Conservation (phyloP, 2,888 invertebrate species). For the Drosophila imparisetae region DNA sequence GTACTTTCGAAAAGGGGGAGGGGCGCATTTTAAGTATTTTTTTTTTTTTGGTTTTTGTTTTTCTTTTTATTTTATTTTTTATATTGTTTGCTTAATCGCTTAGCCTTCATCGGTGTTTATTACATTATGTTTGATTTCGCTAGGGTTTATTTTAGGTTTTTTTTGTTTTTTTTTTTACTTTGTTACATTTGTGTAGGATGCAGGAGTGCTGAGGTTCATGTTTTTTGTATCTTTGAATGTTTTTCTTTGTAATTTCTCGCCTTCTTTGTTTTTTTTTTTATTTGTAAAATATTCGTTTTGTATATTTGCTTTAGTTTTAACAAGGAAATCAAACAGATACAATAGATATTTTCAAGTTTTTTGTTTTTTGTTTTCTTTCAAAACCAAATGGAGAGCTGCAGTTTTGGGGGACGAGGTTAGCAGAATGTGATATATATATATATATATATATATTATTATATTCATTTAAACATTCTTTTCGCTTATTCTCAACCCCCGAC, state of each 20-base stretch:
- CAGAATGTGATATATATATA: conserved; percentile 8
- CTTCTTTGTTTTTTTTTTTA: conserved; percentile 40
- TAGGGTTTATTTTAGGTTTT: conserved; percentile 66
- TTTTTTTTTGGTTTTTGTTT: conserved; percentile 53
- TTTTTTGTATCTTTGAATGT: conserved; percentile 82
- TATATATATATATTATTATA: conserved; percentile 2
- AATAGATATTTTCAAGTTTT: conserved; percentile 60
- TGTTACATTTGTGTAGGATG: conserved; percentile 81
- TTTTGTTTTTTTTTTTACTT: conserved; percentile 58
- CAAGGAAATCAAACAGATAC: conserved; percentile 75
- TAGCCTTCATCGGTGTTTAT: conserved; percentile 51
- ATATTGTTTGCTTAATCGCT: conserved; percentile 44
- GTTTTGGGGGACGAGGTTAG: conserved; percentile 6
- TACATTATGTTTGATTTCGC: conserved; percentile 70
- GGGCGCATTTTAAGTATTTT: conserved; percentile 79
- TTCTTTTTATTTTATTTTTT: conserved; percentile 41
- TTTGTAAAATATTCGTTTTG: conserved; percentile 65
- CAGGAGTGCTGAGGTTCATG: conserved; percentile 83
- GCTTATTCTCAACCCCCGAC: conserved; percentile 21
- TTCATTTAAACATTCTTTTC: conserved; percentile 6
- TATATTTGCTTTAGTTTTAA: conserved; percentile 78
- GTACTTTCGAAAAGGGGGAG: conserved; percentile 85
- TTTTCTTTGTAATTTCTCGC: conserved; percentile 74
- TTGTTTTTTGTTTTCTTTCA: conserved; percentile 30
- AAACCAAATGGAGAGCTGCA: conserved; percentile 63